phyloP scores from a whole-genome alignment of 2,113 vertebrate species.

The Grallaria varia region DNA sequence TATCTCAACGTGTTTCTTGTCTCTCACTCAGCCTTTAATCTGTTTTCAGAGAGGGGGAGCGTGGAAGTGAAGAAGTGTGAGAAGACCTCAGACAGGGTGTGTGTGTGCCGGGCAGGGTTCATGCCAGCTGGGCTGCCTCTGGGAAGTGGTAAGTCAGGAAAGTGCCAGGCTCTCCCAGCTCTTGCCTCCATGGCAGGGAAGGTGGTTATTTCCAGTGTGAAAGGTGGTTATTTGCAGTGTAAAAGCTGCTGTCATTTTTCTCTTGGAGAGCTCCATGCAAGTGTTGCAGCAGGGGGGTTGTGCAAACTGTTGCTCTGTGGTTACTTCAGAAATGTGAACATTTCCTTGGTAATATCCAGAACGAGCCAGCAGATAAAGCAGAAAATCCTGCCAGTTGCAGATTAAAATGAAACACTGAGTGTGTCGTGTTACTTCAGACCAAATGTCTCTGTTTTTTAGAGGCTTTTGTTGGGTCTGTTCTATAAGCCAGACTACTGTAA shows the following conservation, averaged over 20 bases:
- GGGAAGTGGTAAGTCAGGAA: background rate
- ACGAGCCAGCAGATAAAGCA: background rate
- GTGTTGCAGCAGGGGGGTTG: background rate
- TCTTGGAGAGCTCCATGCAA: background rate
- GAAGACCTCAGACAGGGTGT: slow-evolving; percentile 10
- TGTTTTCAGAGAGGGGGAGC: slow-evolving; percentile 18
- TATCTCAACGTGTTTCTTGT: background rate
- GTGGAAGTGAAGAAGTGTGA: slow-evolving; percentile 41
- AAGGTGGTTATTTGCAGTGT: too few species aligned
- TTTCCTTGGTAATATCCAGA: background rate
- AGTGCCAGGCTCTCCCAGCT: background rate
- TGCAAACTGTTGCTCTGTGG: background rate
- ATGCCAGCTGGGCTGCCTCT: background rate
- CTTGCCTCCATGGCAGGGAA: background rate
- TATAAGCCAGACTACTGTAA: background rate
- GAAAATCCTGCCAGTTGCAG: background rate
- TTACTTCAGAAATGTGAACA: background rate
- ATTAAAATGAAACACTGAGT: background rate
- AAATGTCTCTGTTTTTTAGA: background rate
- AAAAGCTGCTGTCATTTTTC: background rate
- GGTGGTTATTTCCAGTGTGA: background rate
- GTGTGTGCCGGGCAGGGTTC: slow-evolving; percentile 27
- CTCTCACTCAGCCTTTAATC: background rate
- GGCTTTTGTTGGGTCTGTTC: background rate
- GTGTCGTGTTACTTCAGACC: background rate